Evolutionary conservation across 2,888 invertebrate species (phyloP).

Genomic region (Acanthosepion lycidas): DNA sequence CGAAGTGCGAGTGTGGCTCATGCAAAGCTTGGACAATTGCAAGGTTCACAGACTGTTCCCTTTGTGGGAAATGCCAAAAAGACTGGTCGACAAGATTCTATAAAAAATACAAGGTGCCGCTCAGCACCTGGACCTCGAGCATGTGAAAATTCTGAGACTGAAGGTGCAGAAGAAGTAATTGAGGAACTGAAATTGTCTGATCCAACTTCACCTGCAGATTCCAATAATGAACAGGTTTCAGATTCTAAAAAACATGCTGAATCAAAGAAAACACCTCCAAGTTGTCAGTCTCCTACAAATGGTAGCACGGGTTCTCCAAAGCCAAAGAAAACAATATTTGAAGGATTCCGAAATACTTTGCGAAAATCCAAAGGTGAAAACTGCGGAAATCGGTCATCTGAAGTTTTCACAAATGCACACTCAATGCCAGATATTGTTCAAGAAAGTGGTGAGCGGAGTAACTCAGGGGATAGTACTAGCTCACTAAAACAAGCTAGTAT

Average conservation of each 20-base stretch:
- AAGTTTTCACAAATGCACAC: slow-evolving; percentile 55
- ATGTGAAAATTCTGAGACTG: slow-evolving; percentile 43
- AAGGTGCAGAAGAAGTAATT: slow-evolving; percentile 49
- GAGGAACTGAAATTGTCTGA: slow-evolving; percentile 56
- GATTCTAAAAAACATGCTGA: slow-evolving; percentile 48
- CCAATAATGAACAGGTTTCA: slow-evolving; percentile 24
- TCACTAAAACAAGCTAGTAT: slow-evolving; percentile 54
- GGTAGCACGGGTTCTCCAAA: slow-evolving; percentile 70
- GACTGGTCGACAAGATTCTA: slow-evolving; percentile 51
- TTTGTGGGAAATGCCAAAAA: slow-evolving; percentile 12
- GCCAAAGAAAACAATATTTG: slow-evolving; percentile 78
- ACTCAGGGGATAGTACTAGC: slow-evolving; percentile 50
- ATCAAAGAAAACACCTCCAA: slow-evolving; percentile 43
- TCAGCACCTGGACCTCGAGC: slow-evolving; percentile 64
- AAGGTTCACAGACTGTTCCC: slow-evolving; percentile 43
- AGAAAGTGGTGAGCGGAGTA: slow-evolving; percentile 52
- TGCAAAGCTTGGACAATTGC: slow-evolving; percentile 73
- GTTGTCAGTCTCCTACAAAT: slow-evolving; percentile 47
- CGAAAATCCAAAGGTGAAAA: slow-evolving; percentile 76
- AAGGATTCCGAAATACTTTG: slow-evolving; percentile 80
- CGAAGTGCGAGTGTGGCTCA: slow-evolving; percentile 75
- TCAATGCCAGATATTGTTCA: slow-evolving; percentile 58
- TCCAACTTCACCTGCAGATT: slow-evolving; percentile 63
- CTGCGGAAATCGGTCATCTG: slow-evolving; percentile 50
- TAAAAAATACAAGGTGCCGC: slow-evolving; percentile 65